Evolutionary conservation across 2,888 invertebrate genomes (phyloP), one percentile per base, ranked within the genome.

Genomic region (Conops quadrifasciatus): DNA sequence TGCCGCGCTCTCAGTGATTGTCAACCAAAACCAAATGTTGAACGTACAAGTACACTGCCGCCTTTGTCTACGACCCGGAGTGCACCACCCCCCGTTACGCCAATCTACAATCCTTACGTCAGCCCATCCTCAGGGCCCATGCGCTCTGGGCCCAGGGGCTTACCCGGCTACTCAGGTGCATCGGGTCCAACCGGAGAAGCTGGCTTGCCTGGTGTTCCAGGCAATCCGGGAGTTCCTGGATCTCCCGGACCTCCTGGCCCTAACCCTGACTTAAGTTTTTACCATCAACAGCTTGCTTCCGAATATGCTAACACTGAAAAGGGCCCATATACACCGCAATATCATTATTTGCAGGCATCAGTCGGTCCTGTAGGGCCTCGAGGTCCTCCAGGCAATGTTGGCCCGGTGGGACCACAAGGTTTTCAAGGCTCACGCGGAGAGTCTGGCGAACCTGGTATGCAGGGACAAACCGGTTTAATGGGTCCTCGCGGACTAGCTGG

Each of bases 391-490:
- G 95, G 94, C 88, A 87, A 83, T 62, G 71, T 80, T 13, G 91
- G 90, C 5, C 80, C 89, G 3, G 83, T 89, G 0, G 93, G 93
- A 1, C 92, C 93, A 0, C 92, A 93, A 85, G 95, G 95, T 16
- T 94, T 94, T 77, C 94, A 94, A 87, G 81, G 95, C 2, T 88
- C 90, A 19, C 88, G 94, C 74, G 95, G 95, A 59, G 93, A 94
- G 76, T 87, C 92, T 1, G 94, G 94, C 21, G 94, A 94, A 82
- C 88, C 89, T 11, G 95, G 95, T 15, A 86, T 90, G 2, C 84
- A 89, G 2, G 95, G 95, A 24, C 87, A 90, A 4, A 82, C 88
- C 7, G 94, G 94, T 0, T 90, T 91, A 36, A 85, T 90, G 1
- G 95, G 95, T 0, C 88, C 92, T 0, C 88, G 94, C 74, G 95